Conservation (phyloP, 2,113 vertebrate genomes). For the Balaeniceps rex region DNA sequence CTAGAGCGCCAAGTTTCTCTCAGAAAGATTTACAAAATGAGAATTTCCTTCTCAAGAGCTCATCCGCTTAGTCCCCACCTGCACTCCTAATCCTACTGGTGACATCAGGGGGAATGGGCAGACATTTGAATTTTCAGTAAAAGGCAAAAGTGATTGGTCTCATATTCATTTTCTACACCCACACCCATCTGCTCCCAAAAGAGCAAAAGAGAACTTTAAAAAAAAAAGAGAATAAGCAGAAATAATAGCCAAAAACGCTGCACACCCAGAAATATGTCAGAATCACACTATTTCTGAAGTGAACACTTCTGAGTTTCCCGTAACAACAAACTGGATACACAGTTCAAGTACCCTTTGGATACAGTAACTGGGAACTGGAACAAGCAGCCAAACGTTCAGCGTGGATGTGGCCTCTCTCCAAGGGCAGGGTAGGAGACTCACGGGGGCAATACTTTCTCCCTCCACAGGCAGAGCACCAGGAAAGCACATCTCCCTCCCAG, state of each 20-base stretch:
- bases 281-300: not conserved
- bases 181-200: not conserved
- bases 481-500: not conserved
- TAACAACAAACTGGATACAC: not conserved
- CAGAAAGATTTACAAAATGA: constrained; percentile 35
- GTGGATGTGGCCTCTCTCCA: not conserved
- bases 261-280: not conserved
- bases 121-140: not conserved
- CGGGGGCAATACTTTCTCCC: not conserved
- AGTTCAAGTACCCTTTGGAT: not conserved
- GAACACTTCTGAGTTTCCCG: not conserved
- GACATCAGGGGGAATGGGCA: not conserved
- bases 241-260: not conserved
- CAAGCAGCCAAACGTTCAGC: not conserved
- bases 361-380: not conserved
- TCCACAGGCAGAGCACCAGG: not conserved
- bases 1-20: constrained; percentile 1
- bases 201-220: not conserved
- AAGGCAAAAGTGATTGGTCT: not conserved
- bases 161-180: not conserved
- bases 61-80: constrained; percentile 6
- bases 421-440: not conserved
- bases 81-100: not conserved
- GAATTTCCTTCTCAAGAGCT: constrained; percentile 7
- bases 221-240: not conserved